Conservation (phyloP, 2,888 invertebrate species). For the Microplitis deprimator region DNA sequence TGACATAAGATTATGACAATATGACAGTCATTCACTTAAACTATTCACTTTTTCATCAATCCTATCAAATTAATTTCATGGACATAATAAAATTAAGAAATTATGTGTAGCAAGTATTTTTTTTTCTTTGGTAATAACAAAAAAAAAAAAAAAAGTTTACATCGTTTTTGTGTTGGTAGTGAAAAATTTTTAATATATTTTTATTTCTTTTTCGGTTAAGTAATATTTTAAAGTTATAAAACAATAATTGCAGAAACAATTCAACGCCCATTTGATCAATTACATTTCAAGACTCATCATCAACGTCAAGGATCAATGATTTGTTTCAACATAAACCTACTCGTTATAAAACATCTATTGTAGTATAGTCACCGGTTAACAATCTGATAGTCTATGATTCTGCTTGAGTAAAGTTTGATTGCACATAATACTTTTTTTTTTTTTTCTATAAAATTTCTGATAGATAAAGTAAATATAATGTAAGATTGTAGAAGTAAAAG, state of each 20-base stretch:
- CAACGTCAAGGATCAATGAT: constrained; percentile 16
- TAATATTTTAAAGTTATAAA: neutral
- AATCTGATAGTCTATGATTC: neutral
- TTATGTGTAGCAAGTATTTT: no score
- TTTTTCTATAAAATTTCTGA: neutral
- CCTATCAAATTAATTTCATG: neutral
- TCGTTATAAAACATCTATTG: neutral
- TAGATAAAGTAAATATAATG: constrained; percentile 8
- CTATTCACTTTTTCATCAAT: neutral
- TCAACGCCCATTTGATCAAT: constrained; percentile 16
- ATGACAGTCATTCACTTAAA: constrained; percentile 19
- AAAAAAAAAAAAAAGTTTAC: no score
- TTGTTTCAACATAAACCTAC: constrained; percentile 18
- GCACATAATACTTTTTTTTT: neutral
- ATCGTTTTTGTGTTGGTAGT: neutral
- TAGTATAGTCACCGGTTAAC: neutral
- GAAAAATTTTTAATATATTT: neutral
- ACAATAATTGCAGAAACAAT: constrained; percentile 9
- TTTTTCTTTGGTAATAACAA: no score
- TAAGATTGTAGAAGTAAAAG: neutral
- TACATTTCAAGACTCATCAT: constrained; percentile 18
- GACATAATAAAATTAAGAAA: neutral
- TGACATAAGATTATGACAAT: neutral
- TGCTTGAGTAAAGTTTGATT: constrained; percentile 9
- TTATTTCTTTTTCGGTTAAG: constrained; percentile 4